Percentiles rank a stretch among this genome's conserved stretches.
Evolutionary conservation across 2,888 invertebrate genomes (phyloP).

Genomic region (Parthenolecanium corni): DNA sequence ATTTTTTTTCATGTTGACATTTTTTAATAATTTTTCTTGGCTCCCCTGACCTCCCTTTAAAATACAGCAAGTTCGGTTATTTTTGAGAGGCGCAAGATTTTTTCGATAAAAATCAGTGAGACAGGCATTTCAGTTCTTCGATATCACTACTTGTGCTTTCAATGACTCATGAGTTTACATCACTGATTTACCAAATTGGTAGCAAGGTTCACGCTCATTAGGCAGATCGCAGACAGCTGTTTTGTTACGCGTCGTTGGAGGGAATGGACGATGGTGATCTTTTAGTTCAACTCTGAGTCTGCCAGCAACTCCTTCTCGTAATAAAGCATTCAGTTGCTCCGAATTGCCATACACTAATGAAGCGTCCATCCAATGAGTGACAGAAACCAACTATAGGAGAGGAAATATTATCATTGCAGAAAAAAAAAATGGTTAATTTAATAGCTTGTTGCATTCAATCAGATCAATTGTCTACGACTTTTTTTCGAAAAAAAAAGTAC

Average conservation of each 20-base stretch:
- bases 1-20: no score
- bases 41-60: no score
- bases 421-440: neutral
- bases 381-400: slow-evolving; percentile 34
- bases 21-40: no score
- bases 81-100: no score
- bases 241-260: slow-evolving; percentile 55
- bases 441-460: neutral
- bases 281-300: slow-evolving; percentile 45
- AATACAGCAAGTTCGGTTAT: no score
- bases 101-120: no score
- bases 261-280: slow-evolving; percentile 56
- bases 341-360: slow-evolving; percentile 35
- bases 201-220: slow-evolving; percentile 54
- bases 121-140: no score
- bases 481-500: neutral
- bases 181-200: slow-evolving; percentile 55
- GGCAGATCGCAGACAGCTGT: slow-evolving; percentile 56
- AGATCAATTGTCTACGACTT: neutral
- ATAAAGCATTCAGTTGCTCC: slow-evolving; percentile 32
- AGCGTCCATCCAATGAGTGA: slow-evolving; percentile 36
- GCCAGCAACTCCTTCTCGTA: slow-evolving; percentile 34
- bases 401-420: neutral
- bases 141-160: no score
- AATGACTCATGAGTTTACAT: no score